Conservation (phyloP, 2,113 vertebrate genomes). For the Orthonyx spaldingii region DNA sequence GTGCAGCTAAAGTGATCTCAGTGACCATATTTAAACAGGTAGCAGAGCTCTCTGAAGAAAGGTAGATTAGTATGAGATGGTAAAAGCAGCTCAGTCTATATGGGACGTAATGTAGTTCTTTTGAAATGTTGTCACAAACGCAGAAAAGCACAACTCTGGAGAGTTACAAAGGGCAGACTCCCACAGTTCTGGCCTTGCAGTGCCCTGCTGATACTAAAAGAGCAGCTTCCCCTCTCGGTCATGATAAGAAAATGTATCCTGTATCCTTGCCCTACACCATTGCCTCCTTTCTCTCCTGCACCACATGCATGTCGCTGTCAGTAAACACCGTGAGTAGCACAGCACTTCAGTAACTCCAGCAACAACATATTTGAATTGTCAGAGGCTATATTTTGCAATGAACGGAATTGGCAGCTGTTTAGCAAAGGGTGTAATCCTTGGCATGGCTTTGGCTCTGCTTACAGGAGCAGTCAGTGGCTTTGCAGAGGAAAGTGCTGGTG, state of each 20-base stretch:
- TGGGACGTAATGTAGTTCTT: background rate
- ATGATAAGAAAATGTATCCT: background rate
- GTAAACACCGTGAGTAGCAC: background rate
- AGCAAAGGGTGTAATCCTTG: background rate
- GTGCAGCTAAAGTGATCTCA: background rate
- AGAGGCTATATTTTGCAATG: background rate
- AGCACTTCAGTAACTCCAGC: background rate
- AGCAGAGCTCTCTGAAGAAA: background rate
- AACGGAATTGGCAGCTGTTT: background rate
- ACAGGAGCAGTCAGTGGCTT: background rate
- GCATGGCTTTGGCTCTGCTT: background rate
- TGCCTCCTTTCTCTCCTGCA: background rate
- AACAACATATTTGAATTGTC: background rate
- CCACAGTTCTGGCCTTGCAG: background rate
- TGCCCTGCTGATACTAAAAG: background rate
- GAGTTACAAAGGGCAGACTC: background rate
- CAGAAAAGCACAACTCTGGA: background rate
- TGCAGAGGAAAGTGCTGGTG: background rate
- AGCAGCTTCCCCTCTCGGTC: background rate
- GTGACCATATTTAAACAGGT: background rate
- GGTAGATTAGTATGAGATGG: background rate
- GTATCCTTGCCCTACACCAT: background rate
- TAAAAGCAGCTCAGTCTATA: background rate
- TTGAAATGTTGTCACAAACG: background rate
- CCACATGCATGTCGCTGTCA: fast-evolving